Evolutionary conservation across 1,140 invertebrate genomes (phyloP), one percentile per base, ranked within the genome.

Genomic region (Halesus radiatus): DNA sequence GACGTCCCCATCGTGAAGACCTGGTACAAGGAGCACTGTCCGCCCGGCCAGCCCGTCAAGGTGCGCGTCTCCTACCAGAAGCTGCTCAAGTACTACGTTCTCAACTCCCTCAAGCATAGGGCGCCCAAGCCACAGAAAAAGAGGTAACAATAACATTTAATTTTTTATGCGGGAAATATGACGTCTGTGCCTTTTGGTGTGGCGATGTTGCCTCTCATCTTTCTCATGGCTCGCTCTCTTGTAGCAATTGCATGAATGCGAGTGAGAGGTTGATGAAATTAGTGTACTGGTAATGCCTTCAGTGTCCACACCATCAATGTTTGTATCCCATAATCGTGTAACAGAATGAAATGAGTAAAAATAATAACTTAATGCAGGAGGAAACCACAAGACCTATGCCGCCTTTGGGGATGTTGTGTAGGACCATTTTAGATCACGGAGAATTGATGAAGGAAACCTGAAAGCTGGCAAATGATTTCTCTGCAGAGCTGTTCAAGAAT

Each of bases 41-140:
- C 98, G 0, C 97, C 98, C 2, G 97, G 97, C 4, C 98, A 99
- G 91, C 98, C 98, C 0, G 98, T 99, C 0, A 99, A 99, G 92
- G 99, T 99, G 20, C 92, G 99, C 72, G 99, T 99, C 20, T 99
- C 98, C 66, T 99, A 99, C 87, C 99, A 99, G 86, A 99, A 99
- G 86, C 88, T 99, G 3, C 90, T 99, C 7, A 99, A 99, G 87
- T 99, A 99, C 87, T 99, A 96, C 87, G 98, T 99, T 0, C 90
- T 99, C 3, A 99, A 99, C 90, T 97, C 98, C 0, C 87, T 99
- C 13, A 99, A 99, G 88, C 98, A 99, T 88, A 92, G 97, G 79
- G 95, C 96, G 45, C 99, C 98, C 1, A 99, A 99, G 87, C 96
- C 98, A 20, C 98, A 99, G 85, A 99, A 99, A 89, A 99, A 99